phyloP scores from a whole-genome alignment of 2,113 vertebrate species.

The Odocoileus hemionus region DNA sequence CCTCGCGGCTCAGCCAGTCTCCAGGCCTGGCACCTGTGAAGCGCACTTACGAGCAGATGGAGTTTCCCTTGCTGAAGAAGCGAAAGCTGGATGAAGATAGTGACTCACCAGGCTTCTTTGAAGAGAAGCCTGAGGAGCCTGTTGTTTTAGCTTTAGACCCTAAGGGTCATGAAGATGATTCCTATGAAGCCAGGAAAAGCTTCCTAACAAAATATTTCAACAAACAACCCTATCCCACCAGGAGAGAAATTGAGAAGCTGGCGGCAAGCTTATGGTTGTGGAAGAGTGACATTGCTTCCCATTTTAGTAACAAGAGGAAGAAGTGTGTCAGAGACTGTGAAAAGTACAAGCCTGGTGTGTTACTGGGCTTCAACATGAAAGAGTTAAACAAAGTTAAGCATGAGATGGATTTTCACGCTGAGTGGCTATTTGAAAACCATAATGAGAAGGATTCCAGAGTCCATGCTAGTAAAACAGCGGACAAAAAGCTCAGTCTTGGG shows the following conservation, averaged over 20 bases:
- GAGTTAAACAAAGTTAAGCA: conserved; percentile 90
- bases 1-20: conserved; percentile 85
- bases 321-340: conserved; percentile 93
- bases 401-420: conserved; percentile 85
- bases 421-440: conserved; percentile 84
- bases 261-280: conserved; percentile 95
- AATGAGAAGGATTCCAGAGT: conserved; percentile 88
- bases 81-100: conserved; percentile 83
- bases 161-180: conserved; percentile 94
- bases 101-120: conserved; percentile 82
- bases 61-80: conserved; percentile 88
- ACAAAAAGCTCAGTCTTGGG: conserved; percentile 81
- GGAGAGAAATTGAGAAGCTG: conserved; percentile 93
- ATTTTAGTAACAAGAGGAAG: conserved; percentile 93
- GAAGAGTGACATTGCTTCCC: conserved; percentile 95
- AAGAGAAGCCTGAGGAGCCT: conserved; percentile 93
- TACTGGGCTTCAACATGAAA: conserved; percentile 97
- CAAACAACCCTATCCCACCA: conserved; percentile 90
- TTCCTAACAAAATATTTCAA: conserved; percentile 97
- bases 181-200: conserved; percentile 93
- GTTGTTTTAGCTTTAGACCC: conserved; percentile 93
- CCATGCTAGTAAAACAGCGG: conserved; percentile 85
- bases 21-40: conserved; percentile 85
- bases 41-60: conserved; percentile 85
- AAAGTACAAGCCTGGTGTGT: conserved; percentile 84